Evolutionary conservation across 2,113 vertebrate species (phyloP), one percentile per base, ranked within the genome.

Genomic region (Polypterus bichir): DNA sequence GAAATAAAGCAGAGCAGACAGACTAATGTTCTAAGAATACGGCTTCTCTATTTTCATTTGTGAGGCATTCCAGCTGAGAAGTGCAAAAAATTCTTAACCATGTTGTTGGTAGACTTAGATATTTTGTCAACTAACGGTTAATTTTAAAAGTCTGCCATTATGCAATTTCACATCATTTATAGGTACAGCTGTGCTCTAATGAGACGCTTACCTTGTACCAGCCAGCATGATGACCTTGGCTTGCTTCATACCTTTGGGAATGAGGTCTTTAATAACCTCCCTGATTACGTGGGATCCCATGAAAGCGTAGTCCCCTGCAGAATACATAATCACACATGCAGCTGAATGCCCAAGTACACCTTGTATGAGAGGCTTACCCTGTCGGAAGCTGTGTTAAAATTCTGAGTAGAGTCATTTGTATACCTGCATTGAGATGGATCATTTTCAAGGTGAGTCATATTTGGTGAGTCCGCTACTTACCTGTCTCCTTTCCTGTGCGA

Each of bases 211-310:
- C 89, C 89, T 91, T 9, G 81, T 81, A 61, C 89, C 88, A 65
- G 88, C 76, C 61, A 91, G 72, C 80, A 90, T 81, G 64, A 91
- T 77, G 63, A 85, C 79, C 72, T 86, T 89, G 49, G 87, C 87
- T 69, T 75, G 82, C 69, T 87, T 89, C 66, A 91, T 81, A 69
- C 88, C 85, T 75, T 83, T 88, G 53, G 79, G 76, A 52, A 83
- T 72, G 59, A 91, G 83, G 61, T 90, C 89, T 76, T 85, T 88
- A 74, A 91, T 79, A 70, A 88, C 85, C 68, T 91, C 88, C 10
- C 79, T 79, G 69, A 91, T 83, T 66, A 91, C 89, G 61, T 85
- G 71, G 27, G 88, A 85, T 59, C 89, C 89, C 88, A 89, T 85
- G 67, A 90, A 91, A 54, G 77, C 72, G 62, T 82, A 89, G 46